Evolutionary conservation across 2,888 invertebrate species (phyloP).

Genomic region (Harmothoe impar): DNA sequence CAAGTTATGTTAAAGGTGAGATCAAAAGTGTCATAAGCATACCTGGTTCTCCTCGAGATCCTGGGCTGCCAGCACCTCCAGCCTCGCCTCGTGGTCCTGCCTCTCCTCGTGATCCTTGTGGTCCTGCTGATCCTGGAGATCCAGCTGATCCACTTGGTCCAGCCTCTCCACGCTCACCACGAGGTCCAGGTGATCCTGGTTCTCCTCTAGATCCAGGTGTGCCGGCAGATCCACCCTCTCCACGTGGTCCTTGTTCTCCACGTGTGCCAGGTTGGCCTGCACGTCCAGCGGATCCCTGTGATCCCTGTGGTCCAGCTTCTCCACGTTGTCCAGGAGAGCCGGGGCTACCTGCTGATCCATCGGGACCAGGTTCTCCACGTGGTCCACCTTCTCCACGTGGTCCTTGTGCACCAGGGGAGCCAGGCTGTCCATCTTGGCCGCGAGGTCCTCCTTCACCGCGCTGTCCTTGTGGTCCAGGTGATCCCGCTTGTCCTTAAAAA

Average conservation of each 20-base stretch:
- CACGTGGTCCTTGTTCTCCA: slow-evolving; percentile 66
- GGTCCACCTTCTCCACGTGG: slow-evolving; percentile 54
- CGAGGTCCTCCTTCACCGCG: slow-evolving; percentile 62
- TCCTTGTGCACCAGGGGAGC: slow-evolving; percentile 65
- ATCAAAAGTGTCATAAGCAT: background rate
- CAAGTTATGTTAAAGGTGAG: no score
- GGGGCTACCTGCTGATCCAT: slow-evolving; percentile 61
- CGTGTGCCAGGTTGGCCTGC: slow-evolving; percentile 59
- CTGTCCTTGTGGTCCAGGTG: slow-evolving; percentile 67
- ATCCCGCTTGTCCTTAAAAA: slow-evolving; percentile 56
- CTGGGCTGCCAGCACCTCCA: slow-evolving; percentile 64
- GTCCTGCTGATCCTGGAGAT: slow-evolving; percentile 64
- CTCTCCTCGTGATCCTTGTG: slow-evolving; percentile 66
- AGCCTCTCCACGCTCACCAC: slow-evolving; percentile 47
- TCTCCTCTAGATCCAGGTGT: slow-evolving; percentile 59
- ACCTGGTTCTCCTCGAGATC: slow-evolving; percentile 64
- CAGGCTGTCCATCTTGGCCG: slow-evolving; percentile 66
- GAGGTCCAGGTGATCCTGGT: slow-evolving; percentile 62
- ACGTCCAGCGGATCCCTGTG: slow-evolving; percentile 67
- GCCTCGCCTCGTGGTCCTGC: slow-evolving; percentile 66
- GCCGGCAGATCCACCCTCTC: slow-evolving; percentile 57
- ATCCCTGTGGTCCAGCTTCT: slow-evolving; percentile 65
- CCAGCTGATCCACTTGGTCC: slow-evolving; percentile 68
- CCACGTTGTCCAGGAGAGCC: slow-evolving; percentile 62
- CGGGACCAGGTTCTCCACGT: slow-evolving; percentile 60